Evolutionary conservation across 2,797 vertebrate species (phyloP), one percentile per base, ranked within the genome.

Genomic region (Coranthus polyacanthus): DNA sequence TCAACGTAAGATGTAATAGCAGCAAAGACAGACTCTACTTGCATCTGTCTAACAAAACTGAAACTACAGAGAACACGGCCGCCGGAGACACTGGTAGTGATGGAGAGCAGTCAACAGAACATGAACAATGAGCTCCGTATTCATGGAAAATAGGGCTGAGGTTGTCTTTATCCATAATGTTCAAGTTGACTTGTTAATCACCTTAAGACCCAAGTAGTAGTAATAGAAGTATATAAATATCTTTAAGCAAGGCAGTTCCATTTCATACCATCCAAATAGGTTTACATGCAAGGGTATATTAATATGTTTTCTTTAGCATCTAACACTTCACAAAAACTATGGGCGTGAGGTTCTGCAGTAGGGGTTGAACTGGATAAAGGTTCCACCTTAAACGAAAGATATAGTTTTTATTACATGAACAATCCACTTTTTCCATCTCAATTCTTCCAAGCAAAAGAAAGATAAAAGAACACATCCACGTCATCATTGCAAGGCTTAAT

Each of bases 391-490:
- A 94, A 91, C 87, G 80, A 81, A 87, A 84, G 79, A 87, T 89
- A 90, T 89, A 91, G 89, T 86, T 93, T 90, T 91, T 89, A 91
- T 88, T 86, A 92, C 91, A 92, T 90, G 87, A 92, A 93, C 92
- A 88, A 87, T 90, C 89, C 91, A 90, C 88, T 91, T 91, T 87
- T 87, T 81, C 91, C 89, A 75, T 91, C 89, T 92, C 51, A 75
- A 80, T 91, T 94, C 92, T 93, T 94, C 88, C 92, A 92, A 94
- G 94, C 94, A 95, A 95, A 95, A 93, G 81, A 94, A 95, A 94
- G 89, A 90, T 81, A 93, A 94, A 94, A 93, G 79, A 93, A 94
- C 92, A 95, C 92, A 94, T 94, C 94, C 93, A 94, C 94, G 86
- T 94, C 93, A 93, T 94, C 93, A 90, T 92, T 90, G 93, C 94